phyloP scores from a whole-genome alignment of 2,113 vertebrate species.

The Callaeas wilsoni region DNA sequence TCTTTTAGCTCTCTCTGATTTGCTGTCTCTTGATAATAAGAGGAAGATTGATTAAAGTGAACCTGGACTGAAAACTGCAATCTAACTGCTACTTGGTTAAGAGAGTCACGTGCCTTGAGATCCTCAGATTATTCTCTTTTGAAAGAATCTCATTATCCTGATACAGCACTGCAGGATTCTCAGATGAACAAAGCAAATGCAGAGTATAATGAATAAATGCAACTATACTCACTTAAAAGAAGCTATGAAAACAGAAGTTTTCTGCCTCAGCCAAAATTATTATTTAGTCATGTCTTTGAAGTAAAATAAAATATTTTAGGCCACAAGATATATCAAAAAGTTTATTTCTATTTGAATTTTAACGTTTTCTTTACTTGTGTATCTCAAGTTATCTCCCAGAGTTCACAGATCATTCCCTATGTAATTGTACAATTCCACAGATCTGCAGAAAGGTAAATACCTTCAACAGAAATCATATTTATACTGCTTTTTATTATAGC shows the following conservation, averaged over 20 bases:
- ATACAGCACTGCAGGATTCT: not conserved
- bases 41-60: not conserved
- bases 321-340: not conserved
- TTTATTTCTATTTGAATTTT: not conserved
- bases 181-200: not conserved
- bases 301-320: not conserved
- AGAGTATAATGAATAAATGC: not conserved
- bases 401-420: not conserved
- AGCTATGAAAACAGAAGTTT: not conserved
- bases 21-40: not conserved
- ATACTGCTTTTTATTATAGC: not conserved
- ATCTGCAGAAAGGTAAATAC: not conserved
- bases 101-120: not conserved
- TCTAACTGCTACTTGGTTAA: not conserved
- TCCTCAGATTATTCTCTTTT: not conserved
- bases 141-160: not conserved
- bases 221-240: not conserved
- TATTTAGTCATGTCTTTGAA: not conserved
- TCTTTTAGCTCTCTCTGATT: not conserved
- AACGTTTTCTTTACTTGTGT: not conserved
- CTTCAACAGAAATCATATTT: not conserved
- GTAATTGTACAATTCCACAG: not conserved
- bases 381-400: not conserved
- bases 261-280: not conserved
- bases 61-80: not conserved